phyloP scores from a whole-genome alignment of 2,113 vertebrate species.

The Hemicordylus capensis region DNA sequence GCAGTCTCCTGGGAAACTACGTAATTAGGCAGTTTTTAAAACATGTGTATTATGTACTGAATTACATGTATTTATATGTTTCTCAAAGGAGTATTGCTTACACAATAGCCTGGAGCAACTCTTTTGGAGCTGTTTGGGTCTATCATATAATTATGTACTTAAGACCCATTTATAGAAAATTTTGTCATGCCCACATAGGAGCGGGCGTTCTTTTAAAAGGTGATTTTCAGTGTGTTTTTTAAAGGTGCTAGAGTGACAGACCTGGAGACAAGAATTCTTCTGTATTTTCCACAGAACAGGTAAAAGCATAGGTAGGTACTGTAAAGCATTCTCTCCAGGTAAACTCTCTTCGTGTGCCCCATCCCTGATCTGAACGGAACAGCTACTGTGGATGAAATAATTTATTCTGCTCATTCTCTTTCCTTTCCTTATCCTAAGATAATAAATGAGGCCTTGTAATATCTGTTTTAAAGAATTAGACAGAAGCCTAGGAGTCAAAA shows the following conservation, averaged over 20 bases:
- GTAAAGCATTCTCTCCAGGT: conserved; percentile 1
- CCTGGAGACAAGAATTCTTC: conserved; percentile 40
- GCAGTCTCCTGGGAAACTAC: conserved; percentile 74
- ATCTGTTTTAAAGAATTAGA: conserved; percentile 34
- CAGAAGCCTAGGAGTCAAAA: conserved; percentile 29
- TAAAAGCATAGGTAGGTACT: background rate
- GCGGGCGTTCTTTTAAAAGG: conserved; percentile 50
- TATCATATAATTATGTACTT: conserved; percentile 71
- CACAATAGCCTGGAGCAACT: conserved; percentile 76
- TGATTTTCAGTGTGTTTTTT: conserved; percentile 44
- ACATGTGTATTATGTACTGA: conserved; percentile 65
- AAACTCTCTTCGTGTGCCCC: conserved; percentile 13
- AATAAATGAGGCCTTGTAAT: conserved; percentile 34
- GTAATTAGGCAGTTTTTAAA: conserved; percentile 71
- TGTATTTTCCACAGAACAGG: conserved; percentile 28
- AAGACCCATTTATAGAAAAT: conserved; percentile 70
- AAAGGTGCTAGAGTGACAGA: conserved; percentile 41
- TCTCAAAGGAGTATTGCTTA: conserved; percentile 75
- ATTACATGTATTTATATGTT: conserved; percentile 76
- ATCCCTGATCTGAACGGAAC: background rate
- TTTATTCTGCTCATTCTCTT: conserved; percentile 10
- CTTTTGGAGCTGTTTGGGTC: conserved; percentile 68
- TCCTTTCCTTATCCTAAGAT: conserved; percentile 23
- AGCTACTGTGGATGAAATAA: conserved; percentile 28
- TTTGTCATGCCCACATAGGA: conserved; percentile 59